A percentile compares a stretch with the other conserved stretches of the same genome.
These are phyloP conservation scores for Tinea trinotella DNA, from an alignment of 2,888 invertebrate genomes.

Conservation along the genomic window DNA sequence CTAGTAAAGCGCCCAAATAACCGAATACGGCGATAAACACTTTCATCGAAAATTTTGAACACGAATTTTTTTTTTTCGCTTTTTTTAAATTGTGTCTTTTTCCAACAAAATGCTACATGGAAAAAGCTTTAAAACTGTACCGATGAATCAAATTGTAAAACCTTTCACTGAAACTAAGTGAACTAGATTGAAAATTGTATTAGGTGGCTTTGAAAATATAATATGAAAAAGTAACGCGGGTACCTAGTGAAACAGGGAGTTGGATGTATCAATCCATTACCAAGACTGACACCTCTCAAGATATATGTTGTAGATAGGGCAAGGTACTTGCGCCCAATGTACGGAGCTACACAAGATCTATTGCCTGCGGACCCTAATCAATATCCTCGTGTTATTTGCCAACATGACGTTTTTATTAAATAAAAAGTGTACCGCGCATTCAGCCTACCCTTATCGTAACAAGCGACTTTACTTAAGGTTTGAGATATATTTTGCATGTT, in stretches of 20 bases:
- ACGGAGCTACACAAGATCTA: slow-evolving; percentile 34
- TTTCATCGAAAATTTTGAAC: neutral
- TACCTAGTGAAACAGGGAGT: slow-evolving; percentile 22
- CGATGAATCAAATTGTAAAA: neutral
- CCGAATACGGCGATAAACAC: neutral
- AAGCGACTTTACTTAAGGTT: slow-evolving; percentile 1
- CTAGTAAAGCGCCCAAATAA: neutral
- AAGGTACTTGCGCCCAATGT: slow-evolving; percentile 11
- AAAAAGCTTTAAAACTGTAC: neutral
- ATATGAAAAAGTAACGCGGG: neutral
- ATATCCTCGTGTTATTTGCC: slow-evolving; percentile 57
- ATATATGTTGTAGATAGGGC: slow-evolving; percentile 45
- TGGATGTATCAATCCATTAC: slow-evolving; percentile 68
- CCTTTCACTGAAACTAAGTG: neutral
- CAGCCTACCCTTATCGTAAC: slow-evolving; percentile 28
- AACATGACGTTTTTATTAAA: slow-evolving; percentile 65
- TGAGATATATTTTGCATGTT: slow-evolving; percentile 1
- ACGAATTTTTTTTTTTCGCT: neutral
- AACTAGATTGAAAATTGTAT: neutral
- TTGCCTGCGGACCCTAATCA: slow-evolving; percentile 53
- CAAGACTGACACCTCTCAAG: slow-evolving; percentile 51
- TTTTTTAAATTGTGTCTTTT: too few species aligned
- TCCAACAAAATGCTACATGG: neutral
- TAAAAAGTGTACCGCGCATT: slow-evolving; percentile 28
- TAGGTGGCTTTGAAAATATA: neutral